phyloP scores from a whole-genome alignment of 2,113 vertebrate genomes.

The Pampusana beccarii region DNA sequence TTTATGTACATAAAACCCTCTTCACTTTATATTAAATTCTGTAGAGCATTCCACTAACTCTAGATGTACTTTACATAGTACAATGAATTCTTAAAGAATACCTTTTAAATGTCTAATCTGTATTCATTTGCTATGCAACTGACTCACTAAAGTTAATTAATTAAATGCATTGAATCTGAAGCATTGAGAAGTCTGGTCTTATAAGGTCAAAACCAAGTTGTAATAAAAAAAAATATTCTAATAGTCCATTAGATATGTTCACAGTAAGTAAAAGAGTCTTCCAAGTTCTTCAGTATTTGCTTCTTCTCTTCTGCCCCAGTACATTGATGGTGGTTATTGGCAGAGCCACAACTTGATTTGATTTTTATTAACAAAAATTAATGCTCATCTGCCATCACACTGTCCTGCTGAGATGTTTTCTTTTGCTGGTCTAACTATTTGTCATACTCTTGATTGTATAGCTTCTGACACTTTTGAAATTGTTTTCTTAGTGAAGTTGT shows the following conservation, averaged over 20 bases:
- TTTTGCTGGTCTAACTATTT: not conserved
- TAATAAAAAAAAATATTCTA: not conserved
- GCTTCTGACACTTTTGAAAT: constrained; percentile 15
- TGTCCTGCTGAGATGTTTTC: not conserved
- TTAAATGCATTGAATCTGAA: not conserved
- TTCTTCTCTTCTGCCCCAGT: not conserved
- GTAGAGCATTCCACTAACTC: not conserved
- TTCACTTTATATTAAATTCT: not conserved
- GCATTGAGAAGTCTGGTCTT: not conserved
- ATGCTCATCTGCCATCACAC: not conserved
- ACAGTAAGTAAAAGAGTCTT: not conserved
- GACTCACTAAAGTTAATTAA: constrained; percentile 39
- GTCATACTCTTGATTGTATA: not conserved
- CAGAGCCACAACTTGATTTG: not conserved
- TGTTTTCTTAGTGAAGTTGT: not conserved
- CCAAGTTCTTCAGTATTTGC: not conserved
- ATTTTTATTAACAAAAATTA: constrained; percentile 7
- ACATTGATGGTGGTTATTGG: not conserved
- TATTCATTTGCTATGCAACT: constrained; percentile 8
- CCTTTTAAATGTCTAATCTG: constrained; percentile 10
- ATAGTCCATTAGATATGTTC: not conserved
- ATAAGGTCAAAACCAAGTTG: not conserved
- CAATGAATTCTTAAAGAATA: not conserved
- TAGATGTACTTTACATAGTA: not conserved
- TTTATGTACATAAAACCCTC: not conserved